A percentile compares a stretch with the other conserved stretches of the same genome.
Evolutionary conservation across 2,888 invertebrate species (phyloP).

Genomic region (Cacoxenus indagator): DNA sequence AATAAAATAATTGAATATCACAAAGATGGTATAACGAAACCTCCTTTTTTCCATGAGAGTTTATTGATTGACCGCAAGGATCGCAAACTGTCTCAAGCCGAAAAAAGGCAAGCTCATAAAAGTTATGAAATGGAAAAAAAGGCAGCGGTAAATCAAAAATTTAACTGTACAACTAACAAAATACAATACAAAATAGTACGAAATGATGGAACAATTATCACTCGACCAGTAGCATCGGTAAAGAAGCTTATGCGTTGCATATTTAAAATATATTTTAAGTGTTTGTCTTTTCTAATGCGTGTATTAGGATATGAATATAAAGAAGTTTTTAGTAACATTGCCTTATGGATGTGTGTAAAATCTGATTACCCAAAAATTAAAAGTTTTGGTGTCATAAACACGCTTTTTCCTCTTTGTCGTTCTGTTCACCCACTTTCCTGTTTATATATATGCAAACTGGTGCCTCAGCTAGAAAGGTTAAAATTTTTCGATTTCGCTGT

Average conservation of each 20-base stretch:
- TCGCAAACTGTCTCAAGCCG: constrained; percentile 92
- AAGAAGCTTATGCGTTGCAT: constrained; percentile 29
- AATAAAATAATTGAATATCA: constrained; percentile 79
- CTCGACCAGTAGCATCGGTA: constrained; percentile 79
- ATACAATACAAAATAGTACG: constrained; percentile 76
- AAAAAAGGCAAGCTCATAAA: constrained; percentile 92
- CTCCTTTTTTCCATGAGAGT: constrained; percentile 96
- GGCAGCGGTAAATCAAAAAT: constrained; percentile 78
- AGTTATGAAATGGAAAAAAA: constrained; percentile 95
- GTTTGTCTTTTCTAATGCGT: no score
- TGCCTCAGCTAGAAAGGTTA: no score
- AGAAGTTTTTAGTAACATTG: no score
- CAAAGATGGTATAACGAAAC: constrained; percentile 79
- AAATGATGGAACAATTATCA: constrained; percentile 75
- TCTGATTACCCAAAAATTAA: no score
- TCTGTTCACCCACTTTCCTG: no score
- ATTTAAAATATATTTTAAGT: constrained; percentile 7
- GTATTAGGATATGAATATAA: no score
- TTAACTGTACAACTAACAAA: constrained; percentile 71
- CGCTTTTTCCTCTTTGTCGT: no score
- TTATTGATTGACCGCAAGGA: constrained; percentile 94
- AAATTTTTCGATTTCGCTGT: no score
- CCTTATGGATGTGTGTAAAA: no score
- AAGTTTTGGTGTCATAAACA: no score
- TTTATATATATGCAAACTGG: no score